Conservation (phyloP, 2,797 vertebrate genomes). For the Oophaga sylvatica region DNA sequence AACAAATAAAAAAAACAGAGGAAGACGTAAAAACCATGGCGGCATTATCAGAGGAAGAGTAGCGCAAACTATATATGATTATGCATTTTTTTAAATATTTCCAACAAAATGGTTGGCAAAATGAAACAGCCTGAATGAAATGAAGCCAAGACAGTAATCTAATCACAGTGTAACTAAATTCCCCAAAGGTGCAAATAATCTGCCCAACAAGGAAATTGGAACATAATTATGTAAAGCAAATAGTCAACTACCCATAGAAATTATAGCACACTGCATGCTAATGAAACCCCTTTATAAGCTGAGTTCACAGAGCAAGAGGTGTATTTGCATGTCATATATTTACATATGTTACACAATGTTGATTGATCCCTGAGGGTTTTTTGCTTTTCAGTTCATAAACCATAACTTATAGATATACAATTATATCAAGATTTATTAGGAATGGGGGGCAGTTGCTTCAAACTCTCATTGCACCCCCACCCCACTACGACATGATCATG, state of each 20-base stretch:
- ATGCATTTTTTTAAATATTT: too few species aligned
- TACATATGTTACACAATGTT: neutral
- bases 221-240: neutral
- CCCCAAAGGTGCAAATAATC: neutral
- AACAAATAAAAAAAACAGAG: too few species aligned
- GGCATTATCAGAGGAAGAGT: too few species aligned
- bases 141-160: too few species aligned
- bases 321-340: neutral
- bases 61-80: too few species aligned
- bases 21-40: too few species aligned
- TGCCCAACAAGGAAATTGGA: neutral
- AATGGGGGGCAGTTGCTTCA: too few species aligned
- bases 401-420: neutral
- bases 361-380: neutral
- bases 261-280: neutral
- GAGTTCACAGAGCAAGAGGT: neutral
- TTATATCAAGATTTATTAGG: neutral
- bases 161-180: too few species aligned
- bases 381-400: neutral
- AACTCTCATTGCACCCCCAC: too few species aligned
- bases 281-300: neutral
- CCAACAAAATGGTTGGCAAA: too few species aligned
- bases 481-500: too few species aligned
- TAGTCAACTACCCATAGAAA: neutral
- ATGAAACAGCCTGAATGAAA: too few species aligned